Conservation (phyloP, 2,888 invertebrate genomes). For the Himalopsyche kuldschensis region DNA sequence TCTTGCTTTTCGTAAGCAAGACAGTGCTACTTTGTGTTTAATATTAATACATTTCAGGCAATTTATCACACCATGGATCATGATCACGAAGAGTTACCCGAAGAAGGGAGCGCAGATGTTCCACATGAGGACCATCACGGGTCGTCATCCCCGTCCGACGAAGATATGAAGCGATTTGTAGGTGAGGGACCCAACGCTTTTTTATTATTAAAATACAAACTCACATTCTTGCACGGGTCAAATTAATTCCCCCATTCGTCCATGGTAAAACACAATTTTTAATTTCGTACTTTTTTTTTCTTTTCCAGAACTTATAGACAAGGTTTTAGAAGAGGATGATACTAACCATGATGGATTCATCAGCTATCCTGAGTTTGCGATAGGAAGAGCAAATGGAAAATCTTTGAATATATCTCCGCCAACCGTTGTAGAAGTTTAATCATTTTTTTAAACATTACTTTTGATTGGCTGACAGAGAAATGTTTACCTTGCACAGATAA, state of each 20-base stretch:
- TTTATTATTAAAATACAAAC: too few species aligned
- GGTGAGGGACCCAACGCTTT: slow-evolving; percentile 44
- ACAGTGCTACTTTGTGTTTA: background rate
- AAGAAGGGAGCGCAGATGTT: slow-evolving; percentile 44
- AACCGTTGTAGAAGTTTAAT: background rate
- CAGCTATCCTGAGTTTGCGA: slow-evolving; percentile 79
- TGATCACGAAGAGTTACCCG: slow-evolving; percentile 49
- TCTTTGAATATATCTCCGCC: slow-evolving; percentile 35
- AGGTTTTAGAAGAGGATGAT: slow-evolving; percentile 81
- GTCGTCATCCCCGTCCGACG: slow-evolving; percentile 43
- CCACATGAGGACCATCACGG: slow-evolving; percentile 44
- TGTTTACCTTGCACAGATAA: too few species aligned
- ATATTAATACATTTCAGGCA: slow-evolving; percentile 58
- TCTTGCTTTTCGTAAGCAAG: background rate
- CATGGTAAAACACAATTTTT: background rate
- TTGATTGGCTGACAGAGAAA: too few species aligned
- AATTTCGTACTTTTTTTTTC: background rate
- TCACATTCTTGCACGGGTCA: too few species aligned
- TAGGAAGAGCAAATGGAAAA: slow-evolving; percentile 46
- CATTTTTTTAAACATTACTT: background rate
- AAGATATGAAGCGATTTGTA: slow-evolving; percentile 45
- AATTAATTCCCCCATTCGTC: background rate
- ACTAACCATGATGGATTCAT: slow-evolving; percentile 82
- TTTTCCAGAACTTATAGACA: slow-evolving; percentile 78
- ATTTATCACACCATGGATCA: slow-evolving; percentile 74